Base-by-base conservation (phyloP, 2,888 invertebrate species). In the Eumerus sabulonum region DNA sequence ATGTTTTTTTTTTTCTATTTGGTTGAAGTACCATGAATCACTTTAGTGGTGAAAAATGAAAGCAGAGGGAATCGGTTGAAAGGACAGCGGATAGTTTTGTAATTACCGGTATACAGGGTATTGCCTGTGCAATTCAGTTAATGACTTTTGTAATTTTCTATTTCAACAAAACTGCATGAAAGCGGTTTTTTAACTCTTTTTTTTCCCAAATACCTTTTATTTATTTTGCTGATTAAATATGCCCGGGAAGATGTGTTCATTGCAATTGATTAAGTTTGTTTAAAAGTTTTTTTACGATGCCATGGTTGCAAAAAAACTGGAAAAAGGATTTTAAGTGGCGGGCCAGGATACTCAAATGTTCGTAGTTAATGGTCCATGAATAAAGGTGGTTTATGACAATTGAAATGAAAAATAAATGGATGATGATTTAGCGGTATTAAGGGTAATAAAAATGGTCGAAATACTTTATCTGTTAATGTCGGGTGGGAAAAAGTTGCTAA, bases 111-210 rank as follows among this genome's bases (percentile, higher is more conserved):
- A 59, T 68, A 50, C 53, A 57, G 44, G 42, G 35, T 50, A 44
- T 67, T 27, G 27, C 27, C 27, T 27, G 27, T 27, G 27, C 27
- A 63, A 63, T 53, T 47, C 36, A 19, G 74, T 79, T 79, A 79
- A 79, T 74, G 63, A 74, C 54, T 79, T 79, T 79, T 68, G 74
- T 60, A 79, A 79, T 79, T 79, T 27, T 27, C 27, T 27, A 27
- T 27, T 27, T 2, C 74, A 79, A 68, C 38, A 70, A 67, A 56
- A 57, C 63, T 51, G 14, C 13, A 14, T 35, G 16, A 18, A 16
- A 7, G 66, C 51, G 18, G 27, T 9, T 2, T 3, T n/a, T 27
- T 7, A 53, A 2, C 14, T 53, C 16, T 53, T 38, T 53, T 1
- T 14, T 45, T 45, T 9, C 4, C n/a, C n/a, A n/a, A 14, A 45